Base-by-base conservation (phyloP, 2,888 invertebrate species). In the Lissonota sp. region DNA sequence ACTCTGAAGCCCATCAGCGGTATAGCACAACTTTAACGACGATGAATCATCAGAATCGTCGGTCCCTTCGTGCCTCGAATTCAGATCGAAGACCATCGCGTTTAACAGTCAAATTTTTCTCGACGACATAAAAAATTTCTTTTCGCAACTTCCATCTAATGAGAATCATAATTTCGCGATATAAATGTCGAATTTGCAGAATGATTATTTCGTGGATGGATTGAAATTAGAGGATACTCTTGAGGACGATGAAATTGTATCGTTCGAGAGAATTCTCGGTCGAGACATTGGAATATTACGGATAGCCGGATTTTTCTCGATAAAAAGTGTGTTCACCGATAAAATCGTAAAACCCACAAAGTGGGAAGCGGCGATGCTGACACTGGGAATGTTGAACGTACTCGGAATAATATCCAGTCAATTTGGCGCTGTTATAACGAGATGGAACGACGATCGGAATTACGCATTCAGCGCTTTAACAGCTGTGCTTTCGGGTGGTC, bases 271-370 rank as follows among this genome's bases (percentile, higher is more conserved):
- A 8, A 60, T 60, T 16, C 40, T 75, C 14, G 51, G 51, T 5
- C 39, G 37, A n/a, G 74, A 75, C 46, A 37, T 75, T 4, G 42
- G 67, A 51, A 60, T 75, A 42, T 40, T 75, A 16, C 66, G 74
- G 0, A 49, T 75, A 12, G 49, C 67, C 12, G 74, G 74, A 10
- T 67, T 67, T 26, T 58, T 51, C 12, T 75, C 74, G n/a, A 75
- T 75, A 42, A 40, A 60, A 40, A 67, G 51, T 12, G 60, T 75
- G 1, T 75, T 75, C 51, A 75, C 74, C 42, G 74, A 64, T 51
- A 14, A 67, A 37, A 10, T 10, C 1, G 40, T 40, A 8, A 40
- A 39, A 12, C n/a, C 51, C 6, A 67, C 58, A 0, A 40, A 66
- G 6, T 62, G 60, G 74, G 74, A 75, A 60, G 58, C 67, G 10